phyloP scores from a whole-genome alignment of 2,888 invertebrate species.

The Podotricha telesiphe region DNA sequence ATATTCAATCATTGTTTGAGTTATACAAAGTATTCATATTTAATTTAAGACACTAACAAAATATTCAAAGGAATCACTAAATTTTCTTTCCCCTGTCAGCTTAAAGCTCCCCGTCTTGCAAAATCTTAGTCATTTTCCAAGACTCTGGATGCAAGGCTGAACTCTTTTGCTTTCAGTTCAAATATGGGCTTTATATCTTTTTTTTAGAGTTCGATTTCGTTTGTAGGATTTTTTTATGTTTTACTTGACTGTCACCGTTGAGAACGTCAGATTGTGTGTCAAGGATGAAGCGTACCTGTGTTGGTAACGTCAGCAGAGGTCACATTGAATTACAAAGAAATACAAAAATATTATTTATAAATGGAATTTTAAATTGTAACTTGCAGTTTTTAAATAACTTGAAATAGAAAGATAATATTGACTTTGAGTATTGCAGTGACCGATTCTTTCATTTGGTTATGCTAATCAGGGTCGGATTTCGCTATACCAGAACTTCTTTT shows the following conservation, averaged over 20 bases:
- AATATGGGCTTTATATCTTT: constrained; percentile 25
- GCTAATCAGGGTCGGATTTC: no score
- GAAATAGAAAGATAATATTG: no score
- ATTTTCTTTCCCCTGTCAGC: constrained; percentile 33
- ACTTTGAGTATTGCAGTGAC: no score
- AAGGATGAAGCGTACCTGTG: constrained; percentile 46
- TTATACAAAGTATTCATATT: background rate
- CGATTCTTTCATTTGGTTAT: no score
- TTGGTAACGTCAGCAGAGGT: constrained; percentile 43
- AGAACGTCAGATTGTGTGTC: constrained; percentile 46
- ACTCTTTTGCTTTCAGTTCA: background rate
- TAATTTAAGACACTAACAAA: background rate
- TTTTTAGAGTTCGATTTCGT: constrained; percentile 33
- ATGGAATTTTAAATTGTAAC: no score
- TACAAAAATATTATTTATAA: background rate
- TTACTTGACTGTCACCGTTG: constrained; percentile 44
- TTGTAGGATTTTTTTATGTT: constrained; percentile 27
- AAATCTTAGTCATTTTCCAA: constrained; percentile 39
- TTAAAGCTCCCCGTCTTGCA: constrained; percentile 37
- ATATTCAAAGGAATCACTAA: constrained; percentile 37
- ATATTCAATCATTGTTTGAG: background rate
- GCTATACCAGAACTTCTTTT: no score
- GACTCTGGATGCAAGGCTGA: constrained; percentile 34
- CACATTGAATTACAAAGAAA: constrained; percentile 37
- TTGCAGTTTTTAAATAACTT: no score